phyloP scores from a whole-genome alignment of 2,888 invertebrate species.

The Chalcosyrphus nemorum region DNA sequence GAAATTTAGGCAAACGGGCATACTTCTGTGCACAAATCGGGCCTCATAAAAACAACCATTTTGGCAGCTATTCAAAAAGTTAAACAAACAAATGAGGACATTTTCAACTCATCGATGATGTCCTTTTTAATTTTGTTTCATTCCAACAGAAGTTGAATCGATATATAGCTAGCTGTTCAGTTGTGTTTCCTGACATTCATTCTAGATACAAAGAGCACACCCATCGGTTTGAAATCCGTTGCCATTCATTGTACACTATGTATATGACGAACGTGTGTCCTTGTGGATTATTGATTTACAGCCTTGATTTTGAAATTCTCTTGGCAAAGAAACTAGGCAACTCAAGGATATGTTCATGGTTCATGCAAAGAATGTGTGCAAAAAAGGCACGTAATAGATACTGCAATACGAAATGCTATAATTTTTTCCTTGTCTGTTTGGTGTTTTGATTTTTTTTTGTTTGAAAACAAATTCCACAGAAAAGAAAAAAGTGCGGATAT shows the following conservation, averaged over 20 bases:
- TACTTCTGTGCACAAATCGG: neutral
- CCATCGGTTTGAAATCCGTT: neutral
- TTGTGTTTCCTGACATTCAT: slow-evolving; percentile 46
- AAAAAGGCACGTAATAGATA: slow-evolving; percentile 19
- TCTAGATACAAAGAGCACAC: neutral
- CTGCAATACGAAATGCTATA: neutral
- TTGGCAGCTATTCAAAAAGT: slow-evolving; percentile 1
- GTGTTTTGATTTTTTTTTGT: neutral
- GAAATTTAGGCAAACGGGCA: neutral
- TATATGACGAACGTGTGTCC: slow-evolving; percentile 57
- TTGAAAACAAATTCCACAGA: neutral
- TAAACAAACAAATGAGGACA: no score
- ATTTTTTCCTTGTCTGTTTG: neutral
- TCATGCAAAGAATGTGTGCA: slow-evolving; percentile 4
- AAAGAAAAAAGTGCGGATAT: slow-evolving; percentile 3
- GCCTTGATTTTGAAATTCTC: slow-evolving; percentile 57
- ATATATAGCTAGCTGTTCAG: slow-evolving; percentile 19
- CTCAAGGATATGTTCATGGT: slow-evolving; percentile 33
- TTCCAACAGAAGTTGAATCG: slow-evolving; percentile 9
- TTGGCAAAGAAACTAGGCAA: slow-evolving; percentile 52
- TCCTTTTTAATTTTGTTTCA: slow-evolving; percentile 1
- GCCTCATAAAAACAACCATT: neutral
- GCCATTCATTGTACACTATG: slow-evolving; percentile 29
- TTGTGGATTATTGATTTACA: slow-evolving; percentile 61
- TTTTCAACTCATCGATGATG: neutral